These are phyloP conservation scores for Coluber constrictor DNA, from an alignment of 2,797 vertebrate species.

Conservation along the genomic window DNA sequence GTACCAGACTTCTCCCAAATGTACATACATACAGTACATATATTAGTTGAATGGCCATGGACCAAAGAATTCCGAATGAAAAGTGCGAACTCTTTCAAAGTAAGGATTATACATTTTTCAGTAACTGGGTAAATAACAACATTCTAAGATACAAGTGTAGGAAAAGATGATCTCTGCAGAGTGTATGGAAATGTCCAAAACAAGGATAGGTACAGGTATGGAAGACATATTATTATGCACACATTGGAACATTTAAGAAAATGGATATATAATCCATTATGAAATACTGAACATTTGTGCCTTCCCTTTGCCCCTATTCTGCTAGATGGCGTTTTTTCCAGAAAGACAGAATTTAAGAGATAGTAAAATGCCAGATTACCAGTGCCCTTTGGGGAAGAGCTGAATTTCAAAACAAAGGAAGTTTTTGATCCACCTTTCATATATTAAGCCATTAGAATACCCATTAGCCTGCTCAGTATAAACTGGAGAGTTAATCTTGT, in stretches of 20 bases:
- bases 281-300: neutral
- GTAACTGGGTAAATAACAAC: neutral
- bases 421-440: neutral
- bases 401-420: neutral
- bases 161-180: neutral
- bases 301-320: neutral
- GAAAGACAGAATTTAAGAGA: neutral
- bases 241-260: neutral
- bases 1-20: neutral
- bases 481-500: constrained; percentile 19
- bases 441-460: neutral
- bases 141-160: neutral
- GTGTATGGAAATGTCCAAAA: neutral
- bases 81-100: neutral
- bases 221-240: neutral
- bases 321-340: neutral
- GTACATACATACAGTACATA: neutral
- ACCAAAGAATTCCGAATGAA: neutral
- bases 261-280: neutral
- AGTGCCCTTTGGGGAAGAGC: neutral
- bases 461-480: neutral
- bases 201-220: neutral
- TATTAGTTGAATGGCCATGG: neutral
- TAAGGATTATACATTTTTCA: neutral
- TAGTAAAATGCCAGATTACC: neutral